These are phyloP conservation scores for Eulemur mongoz DNA, from an alignment of 2,797 vertebrate species.

Conservation along the genomic window DNA sequence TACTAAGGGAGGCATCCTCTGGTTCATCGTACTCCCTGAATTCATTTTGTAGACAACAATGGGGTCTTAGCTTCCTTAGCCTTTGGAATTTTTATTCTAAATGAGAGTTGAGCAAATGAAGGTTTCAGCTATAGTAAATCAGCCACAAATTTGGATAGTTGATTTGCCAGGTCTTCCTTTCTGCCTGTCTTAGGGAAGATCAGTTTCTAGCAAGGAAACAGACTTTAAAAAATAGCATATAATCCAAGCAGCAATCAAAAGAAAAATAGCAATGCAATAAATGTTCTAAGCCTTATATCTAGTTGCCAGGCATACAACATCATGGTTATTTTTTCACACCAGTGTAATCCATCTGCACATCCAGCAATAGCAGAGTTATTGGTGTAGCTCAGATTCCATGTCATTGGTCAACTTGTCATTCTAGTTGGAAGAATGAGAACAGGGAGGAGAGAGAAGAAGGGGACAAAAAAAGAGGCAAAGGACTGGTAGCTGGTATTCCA, in stretches of 20 bases:
- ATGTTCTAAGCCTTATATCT: constrained; percentile 1
- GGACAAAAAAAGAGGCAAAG: not conserved
- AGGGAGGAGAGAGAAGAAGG: not conserved
- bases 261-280: constrained; percentile 30
- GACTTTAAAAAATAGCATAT: not conserved
- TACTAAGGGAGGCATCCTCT: not conserved
- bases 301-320: not conserved
- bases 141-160: constrained; percentile 26
- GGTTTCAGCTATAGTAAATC: not conserved
- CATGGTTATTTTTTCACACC: not conserved
- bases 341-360: not conserved
- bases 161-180: not conserved
- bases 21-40: not conserved
- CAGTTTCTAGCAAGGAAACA: constrained; percentile 5
- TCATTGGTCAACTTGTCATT: not conserved
- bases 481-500: not conserved
- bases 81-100: not conserved
- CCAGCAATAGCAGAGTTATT: not conserved
- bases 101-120: not conserved
- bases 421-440: not conserved
- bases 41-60: not conserved
- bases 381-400: not conserved
- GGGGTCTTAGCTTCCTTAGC: not conserved
- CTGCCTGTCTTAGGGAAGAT: not conserved
- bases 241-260: constrained; percentile 9